Evolutionary conservation across 2,113 vertebrate genomes (phyloP).

Genomic region (Tinamus guttatus): DNA sequence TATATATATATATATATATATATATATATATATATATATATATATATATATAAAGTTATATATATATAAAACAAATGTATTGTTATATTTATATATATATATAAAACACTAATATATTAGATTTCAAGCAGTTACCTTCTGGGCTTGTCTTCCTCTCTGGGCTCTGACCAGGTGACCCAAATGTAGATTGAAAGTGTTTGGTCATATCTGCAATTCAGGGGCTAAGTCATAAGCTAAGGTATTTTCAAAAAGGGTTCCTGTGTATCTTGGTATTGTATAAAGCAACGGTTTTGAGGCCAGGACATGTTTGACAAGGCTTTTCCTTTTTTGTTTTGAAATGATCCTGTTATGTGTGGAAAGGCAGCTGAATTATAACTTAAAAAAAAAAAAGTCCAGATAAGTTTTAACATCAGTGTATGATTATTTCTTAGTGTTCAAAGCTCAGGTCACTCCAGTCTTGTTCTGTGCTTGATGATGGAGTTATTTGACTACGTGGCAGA

Average conservation of each 20-base stretch:
- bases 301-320: background rate
- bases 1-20: no score
- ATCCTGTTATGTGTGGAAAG: no score
- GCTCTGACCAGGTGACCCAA: background rate
- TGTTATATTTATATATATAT: no score
- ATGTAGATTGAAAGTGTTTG: background rate
- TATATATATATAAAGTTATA: no score
- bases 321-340: background rate
- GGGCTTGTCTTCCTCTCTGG: background rate
- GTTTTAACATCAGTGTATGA: background rate
- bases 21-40: no score
- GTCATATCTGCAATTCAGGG: background rate
- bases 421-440: background rate
- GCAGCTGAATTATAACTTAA: no score
- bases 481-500: background rate
- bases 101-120: no score
- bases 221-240: background rate
- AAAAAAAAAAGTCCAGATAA: no score
- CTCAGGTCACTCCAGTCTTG: accelerated
- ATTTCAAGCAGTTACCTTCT: background rate
- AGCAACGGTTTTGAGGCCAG: background rate
- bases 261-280: background rate
- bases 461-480: background rate
- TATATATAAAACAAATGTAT: no score
- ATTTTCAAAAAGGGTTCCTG: background rate